Evolutionary conservation across 2,113 vertebrate species (phyloP).

Genomic region (Ptychochromis oligacanthus): DNA sequence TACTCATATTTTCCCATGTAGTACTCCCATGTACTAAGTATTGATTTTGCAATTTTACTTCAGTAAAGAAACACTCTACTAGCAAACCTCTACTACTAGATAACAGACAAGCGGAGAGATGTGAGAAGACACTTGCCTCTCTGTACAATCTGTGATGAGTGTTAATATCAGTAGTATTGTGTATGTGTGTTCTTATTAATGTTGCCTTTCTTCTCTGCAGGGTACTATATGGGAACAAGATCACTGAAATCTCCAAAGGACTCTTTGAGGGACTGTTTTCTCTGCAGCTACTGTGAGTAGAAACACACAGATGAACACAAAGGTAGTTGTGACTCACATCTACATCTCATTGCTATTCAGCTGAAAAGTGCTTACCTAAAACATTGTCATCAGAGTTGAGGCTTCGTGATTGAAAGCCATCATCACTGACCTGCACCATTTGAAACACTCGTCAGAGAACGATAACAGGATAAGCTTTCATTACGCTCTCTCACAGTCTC

Average conservation of each 20-base stretch:
- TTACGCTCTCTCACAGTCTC: background rate
- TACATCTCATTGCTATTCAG: conserved; percentile 57
- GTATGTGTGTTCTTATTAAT: conserved; percentile 7
- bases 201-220: conserved; percentile 75
- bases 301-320: conserved; percentile 7
- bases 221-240: conserved; percentile 98
- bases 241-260: conserved; percentile 96
- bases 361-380: conserved; percentile 46
- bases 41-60: background rate
- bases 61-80: background rate
- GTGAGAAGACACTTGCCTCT: background rate
- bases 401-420: conserved; percentile 49
- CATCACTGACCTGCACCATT: conserved; percentile 50
- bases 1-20: too few species aligned
- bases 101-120: background rate
- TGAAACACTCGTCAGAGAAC: conserved; percentile 34
- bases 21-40: background rate
- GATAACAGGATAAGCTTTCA: conserved; percentile 30
- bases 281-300: conserved; percentile 94
- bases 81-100: too few species aligned
- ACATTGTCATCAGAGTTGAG: conserved; percentile 41
- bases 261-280: conserved; percentile 97
- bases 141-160: background rate
- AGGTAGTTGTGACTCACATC: conserved; percentile 17
- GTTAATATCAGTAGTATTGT: background rate